A percentile compares a stretch with the other conserved stretches of the same genome.
phyloP scores from a whole-genome alignment of 2,113 vertebrate species.

The Eurystomus gularis region DNA sequence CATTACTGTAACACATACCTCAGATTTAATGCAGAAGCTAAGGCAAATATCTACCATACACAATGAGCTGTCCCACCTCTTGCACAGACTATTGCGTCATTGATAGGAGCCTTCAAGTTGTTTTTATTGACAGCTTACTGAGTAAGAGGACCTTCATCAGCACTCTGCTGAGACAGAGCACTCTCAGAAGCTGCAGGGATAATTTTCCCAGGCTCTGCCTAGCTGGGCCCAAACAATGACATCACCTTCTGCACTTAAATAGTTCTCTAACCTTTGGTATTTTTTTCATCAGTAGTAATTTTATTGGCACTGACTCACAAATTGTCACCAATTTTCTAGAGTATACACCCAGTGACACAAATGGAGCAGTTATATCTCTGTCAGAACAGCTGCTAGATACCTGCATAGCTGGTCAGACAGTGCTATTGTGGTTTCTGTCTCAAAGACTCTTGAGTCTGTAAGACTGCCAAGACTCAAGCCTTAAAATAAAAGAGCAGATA shows the following conservation, averaged over 20 bases:
- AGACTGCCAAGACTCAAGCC: not conserved
- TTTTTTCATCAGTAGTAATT: not conserved
- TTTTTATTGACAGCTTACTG: not conserved
- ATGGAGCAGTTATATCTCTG: not conserved
- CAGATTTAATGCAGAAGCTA: not conserved
- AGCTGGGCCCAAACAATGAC: not conserved
- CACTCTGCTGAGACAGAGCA: not conserved
- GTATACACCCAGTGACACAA: not conserved
- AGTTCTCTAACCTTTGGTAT: not conserved
- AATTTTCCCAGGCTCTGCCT: accelerated
- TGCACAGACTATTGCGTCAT: not conserved
- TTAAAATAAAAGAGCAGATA: not conserved
- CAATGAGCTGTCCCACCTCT: not conserved
- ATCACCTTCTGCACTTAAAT: not conserved
- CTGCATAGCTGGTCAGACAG: not conserved
- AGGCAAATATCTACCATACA: not conserved
- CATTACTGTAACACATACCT: not conserved
- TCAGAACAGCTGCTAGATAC: not conserved
- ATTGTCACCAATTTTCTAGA: not conserved
- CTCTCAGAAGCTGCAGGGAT: not conserved
- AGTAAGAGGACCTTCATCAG: not conserved
- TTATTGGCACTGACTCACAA: not conserved
- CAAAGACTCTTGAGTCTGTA: not conserved
- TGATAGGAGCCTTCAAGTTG: not conserved
- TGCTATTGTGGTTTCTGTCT: not conserved